Evolutionary conservation across 2,888 invertebrate species (phyloP), one percentile per base, ranked within the genome.

Genomic region (Chromoteleia sp.): DNA sequence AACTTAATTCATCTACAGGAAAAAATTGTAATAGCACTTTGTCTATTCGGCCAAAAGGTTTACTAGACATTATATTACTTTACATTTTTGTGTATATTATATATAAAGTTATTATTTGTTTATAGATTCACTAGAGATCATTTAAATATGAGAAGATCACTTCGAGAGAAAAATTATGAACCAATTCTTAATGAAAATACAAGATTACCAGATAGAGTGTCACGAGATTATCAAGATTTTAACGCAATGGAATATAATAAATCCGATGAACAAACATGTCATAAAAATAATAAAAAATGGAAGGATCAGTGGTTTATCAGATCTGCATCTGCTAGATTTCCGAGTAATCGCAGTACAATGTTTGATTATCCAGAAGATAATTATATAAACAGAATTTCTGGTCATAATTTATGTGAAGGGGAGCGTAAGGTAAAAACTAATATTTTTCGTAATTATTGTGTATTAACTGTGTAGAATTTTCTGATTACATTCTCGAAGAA

Each of bases 301-400:
- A 87, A 84, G 75, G 88, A 89, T 74, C 88, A 95, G 84, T 95
- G 95, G 87, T 97, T 97, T 90, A 94, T 95, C 87, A 94, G 97
- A 90, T 97, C 97, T 61, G 96, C 97, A 8, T 97, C 97, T 91
- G 97, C 97, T 29, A 93, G 97, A 77, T 92, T 97, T 84, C 95
- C 97, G 56, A 92, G 94, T 89, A 90, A 93, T 92, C 85, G 89
- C 2, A 89, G 89, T 76, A 88, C 89, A 0, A 86, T 87, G 5
- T 87, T 88, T 10, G 86, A 88, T 70, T 92, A 93, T 84, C 92
- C 92, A 71, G 92, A 93, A 85, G 92, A 93, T 82, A 92, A 92
- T 52, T 89, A 90, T 82, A 84, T 85, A 6, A 93, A 93, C 54
- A 86, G 87, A 80, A 85, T 89, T 65, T 84, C 90, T 71, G 87